phyloP scores from a whole-genome alignment of 2,888 invertebrate species.

The Drosophila ezoana region DNA sequence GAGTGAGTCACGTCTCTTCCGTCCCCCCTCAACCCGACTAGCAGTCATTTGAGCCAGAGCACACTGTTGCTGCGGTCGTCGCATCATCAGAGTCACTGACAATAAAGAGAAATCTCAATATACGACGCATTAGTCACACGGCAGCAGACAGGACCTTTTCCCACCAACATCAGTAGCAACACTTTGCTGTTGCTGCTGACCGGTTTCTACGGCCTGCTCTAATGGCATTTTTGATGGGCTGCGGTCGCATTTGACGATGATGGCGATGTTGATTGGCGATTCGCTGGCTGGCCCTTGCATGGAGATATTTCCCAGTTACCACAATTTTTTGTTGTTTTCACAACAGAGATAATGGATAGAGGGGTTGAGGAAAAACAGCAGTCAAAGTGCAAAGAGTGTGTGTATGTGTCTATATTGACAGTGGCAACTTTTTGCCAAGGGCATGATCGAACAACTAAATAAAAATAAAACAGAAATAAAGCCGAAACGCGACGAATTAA shows the following conservation, averaged over 20 bases:
- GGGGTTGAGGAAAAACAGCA: constrained; percentile 5
- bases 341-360: constrained; percentile 3
- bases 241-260: constrained; percentile 73
- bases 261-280: constrained; percentile 78
- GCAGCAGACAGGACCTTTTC: constrained; percentile 4
- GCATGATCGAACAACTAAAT: constrained; percentile 24
- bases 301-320: constrained; percentile 33
- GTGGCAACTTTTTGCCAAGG: constrained; percentile 51
- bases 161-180: constrained; percentile 13
- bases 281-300: constrained; percentile 65
- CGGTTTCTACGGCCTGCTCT: constrained; percentile 57
- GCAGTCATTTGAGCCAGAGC: constrained; percentile 42
- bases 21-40: constrained; percentile 6
- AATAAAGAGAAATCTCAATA: constrained; percentile 80
- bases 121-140: constrained; percentile 72
- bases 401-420: constrained; percentile 62
- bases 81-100: constrained; percentile 61
- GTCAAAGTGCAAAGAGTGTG: constrained; percentile 52
- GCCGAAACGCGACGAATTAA: constrained; percentile 1
- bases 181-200: constrained; percentile 41
- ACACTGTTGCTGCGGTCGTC: constrained; percentile 30
- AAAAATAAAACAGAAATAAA: constrained; percentile 18
- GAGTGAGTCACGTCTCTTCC: constrained; percentile 52
- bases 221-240: constrained; percentile 77
- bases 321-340: constrained; percentile 39